phyloP scores from a whole-genome alignment of 2,113 vertebrate species.

The Entelurus aequoreus region DNA sequence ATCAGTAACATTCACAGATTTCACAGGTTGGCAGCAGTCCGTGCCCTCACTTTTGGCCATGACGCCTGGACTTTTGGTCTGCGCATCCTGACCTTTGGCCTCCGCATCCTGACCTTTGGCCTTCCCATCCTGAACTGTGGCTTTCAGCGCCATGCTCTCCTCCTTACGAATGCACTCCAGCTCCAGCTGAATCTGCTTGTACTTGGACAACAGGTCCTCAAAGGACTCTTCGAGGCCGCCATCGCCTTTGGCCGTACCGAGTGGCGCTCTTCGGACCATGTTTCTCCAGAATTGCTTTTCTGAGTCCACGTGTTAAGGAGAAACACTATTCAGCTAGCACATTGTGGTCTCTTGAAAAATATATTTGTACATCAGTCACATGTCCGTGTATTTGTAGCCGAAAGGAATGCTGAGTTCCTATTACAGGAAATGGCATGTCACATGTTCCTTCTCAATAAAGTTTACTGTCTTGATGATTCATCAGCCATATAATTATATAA shows the following conservation, averaged over 20 bases:
- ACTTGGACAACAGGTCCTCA: slow-evolving; percentile 91
- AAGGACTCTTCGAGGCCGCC: slow-evolving; percentile 87
- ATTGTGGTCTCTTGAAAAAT: no score
- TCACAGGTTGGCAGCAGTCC: slow-evolving; percentile 44
- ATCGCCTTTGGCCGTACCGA: slow-evolving; percentile 74
- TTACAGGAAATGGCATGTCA: no score
- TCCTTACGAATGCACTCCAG: slow-evolving; percentile 93
- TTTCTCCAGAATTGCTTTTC: slow-evolving; percentile 79
- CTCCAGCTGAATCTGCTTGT: slow-evolving; percentile 94
- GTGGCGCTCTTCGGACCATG: slow-evolving; percentile 72
- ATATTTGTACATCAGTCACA: no score
- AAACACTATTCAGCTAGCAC: background rate
- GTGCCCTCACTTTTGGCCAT: background rate
- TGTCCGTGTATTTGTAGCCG: no score
- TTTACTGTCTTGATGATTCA: no score
- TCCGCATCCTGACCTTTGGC: slow-evolving; percentile 59
- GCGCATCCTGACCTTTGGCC: slow-evolving; percentile 64
- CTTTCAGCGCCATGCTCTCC: slow-evolving; percentile 85
- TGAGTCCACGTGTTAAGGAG: slow-evolving; percentile 53
- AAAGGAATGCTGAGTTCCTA: no score
- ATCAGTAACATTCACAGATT: slow-evolving; percentile 53
- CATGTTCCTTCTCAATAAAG: no score
- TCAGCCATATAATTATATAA: no score
- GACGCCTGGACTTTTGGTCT: slow-evolving; percentile 6
- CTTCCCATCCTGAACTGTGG: slow-evolving; percentile 9